Conservation (phyloP, 2,888 invertebrate species). For the Caenorhabditis sp. region DNA sequence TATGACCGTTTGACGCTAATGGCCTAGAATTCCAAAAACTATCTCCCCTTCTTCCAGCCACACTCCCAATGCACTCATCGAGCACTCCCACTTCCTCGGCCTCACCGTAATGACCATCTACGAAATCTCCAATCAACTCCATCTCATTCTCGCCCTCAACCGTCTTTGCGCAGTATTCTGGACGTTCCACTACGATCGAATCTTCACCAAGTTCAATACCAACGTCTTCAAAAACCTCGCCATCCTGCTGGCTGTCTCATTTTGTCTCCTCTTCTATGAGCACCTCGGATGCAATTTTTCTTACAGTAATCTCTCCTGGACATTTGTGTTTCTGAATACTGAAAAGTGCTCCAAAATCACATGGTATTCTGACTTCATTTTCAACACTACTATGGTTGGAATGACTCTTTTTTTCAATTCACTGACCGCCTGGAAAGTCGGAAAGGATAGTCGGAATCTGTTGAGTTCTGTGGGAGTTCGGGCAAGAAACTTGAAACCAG, state of each 20-base stretch:
- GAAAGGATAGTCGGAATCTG: constrained; percentile 22
- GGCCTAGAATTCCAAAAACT: too few species aligned
- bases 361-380: constrained; percentile 49
- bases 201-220: constrained; percentile 27
- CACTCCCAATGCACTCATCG: neutral
- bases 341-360: constrained; percentile 8
- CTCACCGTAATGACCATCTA: constrained; percentile 30
- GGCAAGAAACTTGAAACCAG: too few species aligned
- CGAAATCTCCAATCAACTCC: constrained; percentile 38
- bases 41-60: too few species aligned
- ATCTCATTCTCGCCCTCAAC: constrained; percentile 37
- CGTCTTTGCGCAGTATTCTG: constrained; percentile 34
- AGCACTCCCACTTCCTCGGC: constrained; percentile 29
- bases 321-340: constrained; percentile 9
- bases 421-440: constrained; percentile 38
- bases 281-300: constrained; percentile 23
- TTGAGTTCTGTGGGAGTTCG: constrained; percentile 20
- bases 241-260: neutral
- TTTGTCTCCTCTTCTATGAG: constrained; percentile 14
- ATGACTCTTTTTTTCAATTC: constrained; percentile 22
- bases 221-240: neutral
- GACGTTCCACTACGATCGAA: constrained; percentile 13
- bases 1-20: too few species aligned
- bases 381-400: constrained; percentile 35
- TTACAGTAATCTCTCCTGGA: constrained; percentile 10